Base-by-base conservation (phyloP, 1,140 invertebrate genomes). In the Drosophila baimaii region DNA sequence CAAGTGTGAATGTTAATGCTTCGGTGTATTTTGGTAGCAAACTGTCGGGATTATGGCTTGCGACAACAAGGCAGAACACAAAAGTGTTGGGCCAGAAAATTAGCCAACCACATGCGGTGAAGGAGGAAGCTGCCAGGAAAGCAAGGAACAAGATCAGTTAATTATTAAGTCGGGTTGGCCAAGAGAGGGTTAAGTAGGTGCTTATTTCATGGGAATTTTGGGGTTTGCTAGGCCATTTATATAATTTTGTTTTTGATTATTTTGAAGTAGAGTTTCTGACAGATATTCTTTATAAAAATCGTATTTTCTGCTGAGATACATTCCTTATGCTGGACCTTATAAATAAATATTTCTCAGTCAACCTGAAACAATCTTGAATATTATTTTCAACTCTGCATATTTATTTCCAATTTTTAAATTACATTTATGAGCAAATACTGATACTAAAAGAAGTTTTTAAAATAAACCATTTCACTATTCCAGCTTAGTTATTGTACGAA, bases 1-100 rank as follows among this genome's bases (percentile, higher is more conserved):
- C 47, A 35, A 61, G 72, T 63, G 61, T 27, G 65, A 77, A 77
- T 77, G 44, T 56, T 76, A 59, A 56, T 71, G 61, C 56, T 54
- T 33, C 49, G 37, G 31, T 83, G 41, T 88, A 83, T 86, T 88
- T 88, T 88, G 83, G 77, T 88, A 71, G 82, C 83, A 80, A 89
- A 89, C 52, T 85, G 69, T 56, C 54, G 62, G 82, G 82, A 85
- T 78, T 81, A 81, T 64, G 72, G 44, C 41, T 21, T 15, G 75
- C 58, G 58, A 82, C 65, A 51, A 51, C 19, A 55, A 10, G 19
- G 9, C 21, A 54, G 23, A 9, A 51, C 13, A 52, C 64, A 71
- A 76, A 76, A 77, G 76, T 79, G 72, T 68, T 77, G 63, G 76
- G 79, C 47, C 77, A 49, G 56, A 59, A 77, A 83, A 80, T 84